A percentile compares a stretch with the other conserved stretches of the same genome.
Evolutionary conservation across 37 sponge, comb jelly and placozoan genomes (phyloP).

Genomic region (Beroe forskalii): DNA sequence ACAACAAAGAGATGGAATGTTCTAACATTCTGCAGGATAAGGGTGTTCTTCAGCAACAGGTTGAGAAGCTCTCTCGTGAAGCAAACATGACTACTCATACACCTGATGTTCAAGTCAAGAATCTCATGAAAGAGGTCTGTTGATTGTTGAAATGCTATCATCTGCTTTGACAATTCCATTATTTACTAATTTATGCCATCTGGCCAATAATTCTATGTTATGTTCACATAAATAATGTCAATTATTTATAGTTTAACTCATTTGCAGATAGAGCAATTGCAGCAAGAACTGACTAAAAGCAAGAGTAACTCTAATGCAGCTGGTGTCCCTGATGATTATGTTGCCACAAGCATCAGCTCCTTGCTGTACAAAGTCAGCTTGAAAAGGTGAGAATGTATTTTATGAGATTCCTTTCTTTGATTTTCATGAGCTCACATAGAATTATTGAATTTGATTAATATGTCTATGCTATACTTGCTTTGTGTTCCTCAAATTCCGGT

Average conservation of each 20-base stretch:
- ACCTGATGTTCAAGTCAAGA: constrained; percentile 27
- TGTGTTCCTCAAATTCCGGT: no score
- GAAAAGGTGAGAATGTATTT: no score
- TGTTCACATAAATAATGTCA: no score
- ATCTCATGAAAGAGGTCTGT: background rate
- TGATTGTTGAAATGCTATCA: no score
- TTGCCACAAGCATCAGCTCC: constrained; percentile 69
- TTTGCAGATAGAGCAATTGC: constrained; percentile 32
- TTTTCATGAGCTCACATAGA: no score
- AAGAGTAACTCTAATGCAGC: background rate
- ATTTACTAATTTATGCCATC: no score
- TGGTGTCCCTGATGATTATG: constrained; percentile 59
- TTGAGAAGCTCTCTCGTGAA: background rate
- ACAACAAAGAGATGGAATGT: constrained; percentile 59
- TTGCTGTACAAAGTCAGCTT: constrained; percentile 77
- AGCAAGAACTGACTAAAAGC: background rate
- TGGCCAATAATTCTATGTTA: no score
- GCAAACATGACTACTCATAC: background rate
- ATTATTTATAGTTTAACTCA: no score
- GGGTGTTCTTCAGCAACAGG: constrained; percentile 17
- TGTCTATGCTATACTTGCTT: no score
- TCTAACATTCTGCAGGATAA: constrained; percentile 29
- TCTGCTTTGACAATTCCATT: no score
- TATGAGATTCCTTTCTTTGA: no score
- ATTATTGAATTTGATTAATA: no score